Evolutionary conservation across 2,797 vertebrate species (phyloP).

Genomic region (Sebastes variabilis): DNA sequence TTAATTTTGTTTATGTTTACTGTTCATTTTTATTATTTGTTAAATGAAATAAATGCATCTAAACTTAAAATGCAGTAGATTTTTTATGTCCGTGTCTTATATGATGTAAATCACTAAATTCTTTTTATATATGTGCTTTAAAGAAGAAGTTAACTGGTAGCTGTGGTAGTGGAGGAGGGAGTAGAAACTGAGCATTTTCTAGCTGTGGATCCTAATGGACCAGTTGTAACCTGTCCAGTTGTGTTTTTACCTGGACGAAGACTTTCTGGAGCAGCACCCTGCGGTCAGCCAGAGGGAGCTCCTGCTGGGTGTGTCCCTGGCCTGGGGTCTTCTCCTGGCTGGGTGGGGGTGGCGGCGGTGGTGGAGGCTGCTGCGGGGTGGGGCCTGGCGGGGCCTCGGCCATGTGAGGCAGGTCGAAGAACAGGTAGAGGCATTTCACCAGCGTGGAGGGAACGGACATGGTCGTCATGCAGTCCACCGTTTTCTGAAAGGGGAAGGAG

Average conservation of each 20-base stretch:
- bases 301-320: constrained; percentile 76
- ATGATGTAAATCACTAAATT: neutral
- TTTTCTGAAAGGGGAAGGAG: constrained; percentile 85
- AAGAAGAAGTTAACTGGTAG: neutral
- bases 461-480: constrained; percentile 99
- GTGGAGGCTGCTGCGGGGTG: constrained; percentile 76
- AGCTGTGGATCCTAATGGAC: neutral
- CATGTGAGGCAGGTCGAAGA: constrained; percentile 99
- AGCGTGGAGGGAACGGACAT: constrained; percentile 99
- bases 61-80: too few species aligned
- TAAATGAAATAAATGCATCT: too few species aligned
- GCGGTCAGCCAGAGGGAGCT: constrained; percentile 93
- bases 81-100: too few species aligned
- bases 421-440: constrained; percentile 99
- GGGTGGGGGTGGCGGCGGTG: constrained; percentile 85
- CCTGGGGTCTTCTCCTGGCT: constrained; percentile 67
- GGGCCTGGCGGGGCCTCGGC: constrained; percentile 88
- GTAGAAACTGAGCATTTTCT: neutral
- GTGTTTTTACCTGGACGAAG: constrained; percentile 90
- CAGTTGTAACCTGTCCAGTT: neutral
- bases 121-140: neutral
- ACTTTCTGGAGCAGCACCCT: constrained; percentile 95
- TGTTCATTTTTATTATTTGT: neutral
- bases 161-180: neutral
- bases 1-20: neutral